Evolutionary conservation across 2,888 invertebrate genomes (phyloP), one percentile per base, ranked within the genome.

Genomic region (Kuschelorhynchus macadamiae): DNA sequence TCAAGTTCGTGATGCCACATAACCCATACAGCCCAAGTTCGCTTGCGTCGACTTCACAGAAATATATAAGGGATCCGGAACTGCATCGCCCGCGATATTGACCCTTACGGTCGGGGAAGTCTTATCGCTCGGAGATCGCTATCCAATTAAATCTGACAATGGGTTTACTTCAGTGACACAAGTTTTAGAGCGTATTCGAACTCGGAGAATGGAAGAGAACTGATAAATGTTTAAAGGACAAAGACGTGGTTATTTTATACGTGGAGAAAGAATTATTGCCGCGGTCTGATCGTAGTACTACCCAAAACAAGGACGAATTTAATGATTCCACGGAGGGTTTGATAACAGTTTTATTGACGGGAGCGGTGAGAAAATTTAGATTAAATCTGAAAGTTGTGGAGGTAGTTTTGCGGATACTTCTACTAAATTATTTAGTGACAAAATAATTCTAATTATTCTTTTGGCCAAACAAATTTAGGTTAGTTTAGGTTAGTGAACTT

Each of bases 61-160:
- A 14, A 16, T 59, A n/a, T n/a, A 36, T 52, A 46, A 18, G 17
- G 21, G 57, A 62, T 52, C 55, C 53, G 33, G 42, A 30, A 53
- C 55, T 56, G 55, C 46, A 36, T 21, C 20, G 74, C 75, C 76
- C 71, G 74, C 78, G 76, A 80, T 62, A 78, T 67, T 78, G 71
- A 74, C 69, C 81, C 76, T 74, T 77, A 80, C 70, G 71, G 71
- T 71, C 72, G 70, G 71, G 66, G 76, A 68, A 73, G 73, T 74
- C 81, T 83, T 83, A 83, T 83, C 83, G 77, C 71, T 61, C 53
- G 77, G 74, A 81, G 83, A 85, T 85, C 85, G 82, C 84, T 80
- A 84, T 84, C 84, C 85, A 84, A 85, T 85, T 84, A 85, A 85
- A 83, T 84, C 83, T 83, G 84, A 85, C 84, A 85, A 84, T 85